These are phyloP conservation scores for Spisula solida DNA, from an alignment of 2,888 invertebrate genomes.

Conservation along the genomic window DNA sequence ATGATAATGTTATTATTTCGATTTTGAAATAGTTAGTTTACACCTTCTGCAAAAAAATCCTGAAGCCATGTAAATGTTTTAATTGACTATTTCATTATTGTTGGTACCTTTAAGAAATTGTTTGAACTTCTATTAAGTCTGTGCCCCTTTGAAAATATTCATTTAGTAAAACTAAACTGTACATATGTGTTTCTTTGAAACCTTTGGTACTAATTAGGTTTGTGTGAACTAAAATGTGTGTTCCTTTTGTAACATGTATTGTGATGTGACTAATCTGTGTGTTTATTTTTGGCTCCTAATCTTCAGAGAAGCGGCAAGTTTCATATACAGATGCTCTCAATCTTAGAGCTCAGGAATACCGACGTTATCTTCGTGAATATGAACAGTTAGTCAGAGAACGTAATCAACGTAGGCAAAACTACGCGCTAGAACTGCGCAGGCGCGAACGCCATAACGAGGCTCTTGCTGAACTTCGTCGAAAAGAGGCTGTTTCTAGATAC, in stretches of 20 bases:
- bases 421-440: constrained; percentile 62
- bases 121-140: too few relatives aligned
- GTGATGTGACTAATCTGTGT: not conserved
- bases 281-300: not conserved
- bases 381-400: constrained; percentile 40
- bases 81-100: too few relatives aligned
- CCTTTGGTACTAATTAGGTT: too few relatives aligned
- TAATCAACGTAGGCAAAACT: constrained; percentile 45
- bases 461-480: constrained; percentile 50
- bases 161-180: too few relatives aligned
- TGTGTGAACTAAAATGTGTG: too few relatives aligned
- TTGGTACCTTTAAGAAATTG: too few relatives aligned
- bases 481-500: constrained; percentile 10
- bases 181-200: too few relatives aligned
- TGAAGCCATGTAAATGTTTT: too few relatives aligned
- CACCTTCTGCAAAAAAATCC: too few relatives aligned
- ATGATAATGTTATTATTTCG: not conserved
- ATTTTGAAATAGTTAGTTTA: not conserved
- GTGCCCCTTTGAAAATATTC: too few relatives aligned
- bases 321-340: constrained; percentile 47
- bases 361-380: constrained; percentile 60
- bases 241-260: too few relatives aligned
- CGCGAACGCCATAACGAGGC: constrained; percentile 43
- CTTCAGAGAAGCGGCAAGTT: constrained; percentile 68
- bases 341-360: constrained; percentile 59